Conservation (phyloP, 2,888 invertebrate species). For the Synergus laeviventris region DNA sequence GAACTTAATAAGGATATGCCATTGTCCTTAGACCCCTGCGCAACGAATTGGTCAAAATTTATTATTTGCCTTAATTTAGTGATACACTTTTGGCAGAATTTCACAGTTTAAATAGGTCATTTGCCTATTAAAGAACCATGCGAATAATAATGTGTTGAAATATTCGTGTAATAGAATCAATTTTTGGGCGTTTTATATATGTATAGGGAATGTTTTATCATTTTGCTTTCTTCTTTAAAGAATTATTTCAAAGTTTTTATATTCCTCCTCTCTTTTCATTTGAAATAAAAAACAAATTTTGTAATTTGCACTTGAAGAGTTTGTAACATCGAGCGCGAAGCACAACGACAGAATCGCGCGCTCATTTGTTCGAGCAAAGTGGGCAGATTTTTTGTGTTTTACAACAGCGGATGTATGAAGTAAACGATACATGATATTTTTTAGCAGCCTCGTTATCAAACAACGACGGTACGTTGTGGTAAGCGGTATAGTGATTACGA, state of each 20-base stretch:
- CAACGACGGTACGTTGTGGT: conserved; percentile 31
- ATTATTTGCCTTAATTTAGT: not conserved
- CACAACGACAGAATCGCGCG: no score
- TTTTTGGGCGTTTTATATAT: no score
- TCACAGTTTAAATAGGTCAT: not conserved
- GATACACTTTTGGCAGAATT: not conserved
- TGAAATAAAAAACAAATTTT: no score
- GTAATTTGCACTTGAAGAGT: no score
- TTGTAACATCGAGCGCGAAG: no score
- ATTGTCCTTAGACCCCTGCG: conserved; percentile 11
- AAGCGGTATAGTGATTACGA: conserved; percentile 62
- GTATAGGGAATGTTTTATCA: no score
- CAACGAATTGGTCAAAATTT: conserved; percentile 28
- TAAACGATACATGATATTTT: conserved; percentile 64
- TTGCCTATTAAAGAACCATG: not conserved
- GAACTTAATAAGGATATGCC: conserved; percentile 10
- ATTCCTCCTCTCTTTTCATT: no score
- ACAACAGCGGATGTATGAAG: conserved; percentile 68
- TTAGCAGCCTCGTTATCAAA: conserved; percentile 64
- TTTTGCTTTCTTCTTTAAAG: no score
- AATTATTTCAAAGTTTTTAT: no score
- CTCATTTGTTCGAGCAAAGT: no score
- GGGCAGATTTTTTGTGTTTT: conserved; percentile 33
- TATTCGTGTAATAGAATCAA: not conserved
- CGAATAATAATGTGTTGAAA: not conserved